Conservation (phyloP, 2,113 vertebrate genomes). For the Nerophis lumbriciformis region DNA sequence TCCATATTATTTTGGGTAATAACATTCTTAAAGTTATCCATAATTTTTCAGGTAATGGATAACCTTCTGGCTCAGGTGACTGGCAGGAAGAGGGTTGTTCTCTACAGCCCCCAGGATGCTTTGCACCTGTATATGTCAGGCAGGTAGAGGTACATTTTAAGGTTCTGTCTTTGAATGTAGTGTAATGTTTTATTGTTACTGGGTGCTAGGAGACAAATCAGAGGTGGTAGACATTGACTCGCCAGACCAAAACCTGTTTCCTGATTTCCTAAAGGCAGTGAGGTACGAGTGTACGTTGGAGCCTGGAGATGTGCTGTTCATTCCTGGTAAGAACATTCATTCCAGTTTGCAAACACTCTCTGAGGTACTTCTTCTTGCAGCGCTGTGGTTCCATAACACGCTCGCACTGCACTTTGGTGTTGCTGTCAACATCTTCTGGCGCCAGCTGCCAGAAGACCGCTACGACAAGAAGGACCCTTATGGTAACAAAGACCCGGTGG, state of each 20-base stretch:
- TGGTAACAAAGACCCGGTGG: constrained; percentile 87
- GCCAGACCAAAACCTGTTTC: constrained; percentile 83
- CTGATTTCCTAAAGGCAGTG: constrained; percentile 85
- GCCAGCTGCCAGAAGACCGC: constrained; percentile 79
- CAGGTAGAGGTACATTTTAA: constrained; percentile 28
- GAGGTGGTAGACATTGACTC: constrained; percentile 86
- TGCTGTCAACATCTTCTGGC: constrained; percentile 94
- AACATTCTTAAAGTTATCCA: no score
- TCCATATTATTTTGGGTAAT: no score
- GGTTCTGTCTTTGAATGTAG: background rate
- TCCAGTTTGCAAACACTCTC: background rate
- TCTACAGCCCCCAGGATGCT: constrained; percentile 88
- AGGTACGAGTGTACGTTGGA: constrained; percentile 82
- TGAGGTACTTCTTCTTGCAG: constrained; percentile 52
- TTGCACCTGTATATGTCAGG: constrained; percentile 89
- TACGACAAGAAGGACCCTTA: constrained; percentile 92
- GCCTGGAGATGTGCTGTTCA: constrained; percentile 91
- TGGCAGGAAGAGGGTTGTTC: constrained; percentile 81
- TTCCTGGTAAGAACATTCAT: constrained; percentile 77
- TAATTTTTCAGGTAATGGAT: constrained; percentile 85
- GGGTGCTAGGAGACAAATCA: constrained; percentile 83
- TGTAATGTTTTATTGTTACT: background rate
- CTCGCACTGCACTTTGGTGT: constrained; percentile 89
- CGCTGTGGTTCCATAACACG: constrained; percentile 96
- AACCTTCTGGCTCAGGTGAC: constrained; percentile 95